Evolutionary conservation across 2,888 invertebrate species (phyloP).

Genomic region (Diarsia mendica): DNA sequence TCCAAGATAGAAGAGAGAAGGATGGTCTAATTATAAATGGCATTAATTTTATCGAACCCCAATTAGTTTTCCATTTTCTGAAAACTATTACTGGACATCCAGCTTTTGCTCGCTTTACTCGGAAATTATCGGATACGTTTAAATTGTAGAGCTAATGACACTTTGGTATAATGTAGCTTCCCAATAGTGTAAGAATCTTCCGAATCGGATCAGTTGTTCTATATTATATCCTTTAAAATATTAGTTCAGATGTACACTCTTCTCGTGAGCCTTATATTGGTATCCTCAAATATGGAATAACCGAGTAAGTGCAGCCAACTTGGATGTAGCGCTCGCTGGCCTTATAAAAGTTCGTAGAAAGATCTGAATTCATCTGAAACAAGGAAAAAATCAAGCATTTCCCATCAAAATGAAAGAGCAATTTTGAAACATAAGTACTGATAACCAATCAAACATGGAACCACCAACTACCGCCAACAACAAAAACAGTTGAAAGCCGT

Average conservation of each 20-base stretch:
- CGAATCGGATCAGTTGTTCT: not conserved
- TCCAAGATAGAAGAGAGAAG: not conserved
- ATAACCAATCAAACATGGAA: slow-evolving; percentile 34
- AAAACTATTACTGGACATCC: no score
- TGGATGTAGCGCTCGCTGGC: not conserved
- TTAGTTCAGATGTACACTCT: not conserved
- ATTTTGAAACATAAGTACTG: not conserved
- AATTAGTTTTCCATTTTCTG: not conserved
- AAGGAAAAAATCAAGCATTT: not conserved
- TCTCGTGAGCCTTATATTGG: not conserved
- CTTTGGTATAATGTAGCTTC: no score
- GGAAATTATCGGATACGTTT: not conserved
- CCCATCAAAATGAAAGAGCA: not conserved
- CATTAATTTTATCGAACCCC: not conserved
- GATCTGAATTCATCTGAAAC: no score
- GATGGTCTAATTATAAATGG: not conserved
- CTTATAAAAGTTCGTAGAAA: not conserved
- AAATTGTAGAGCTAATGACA: no score
- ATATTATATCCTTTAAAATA: no score
- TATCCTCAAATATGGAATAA: not conserved
- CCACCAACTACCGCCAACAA: slow-evolving; percentile 26
- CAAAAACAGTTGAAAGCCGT: slow-evolving; percentile 56
- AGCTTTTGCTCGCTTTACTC: not conserved
- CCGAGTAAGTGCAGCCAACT: not conserved
- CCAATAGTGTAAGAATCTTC: not conserved